phyloP scores from a whole-genome alignment of 2,888 invertebrate species.

The Acrocyrtus sp. region DNA sequence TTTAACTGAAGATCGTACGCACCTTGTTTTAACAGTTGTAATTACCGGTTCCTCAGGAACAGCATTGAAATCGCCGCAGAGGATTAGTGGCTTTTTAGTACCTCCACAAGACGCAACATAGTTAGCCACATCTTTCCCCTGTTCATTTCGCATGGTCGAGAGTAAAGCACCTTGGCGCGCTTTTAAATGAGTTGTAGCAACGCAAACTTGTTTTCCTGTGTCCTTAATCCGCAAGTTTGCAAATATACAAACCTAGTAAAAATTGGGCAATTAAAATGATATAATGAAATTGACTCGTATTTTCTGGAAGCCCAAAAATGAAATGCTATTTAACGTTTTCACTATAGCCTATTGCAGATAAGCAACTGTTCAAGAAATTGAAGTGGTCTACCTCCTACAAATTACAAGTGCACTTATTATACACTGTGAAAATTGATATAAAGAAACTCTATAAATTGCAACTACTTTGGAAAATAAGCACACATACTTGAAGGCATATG shows the following conservation, averaged over 20 bases:
- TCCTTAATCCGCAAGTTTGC: conserved; percentile 70
- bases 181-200: conserved; percentile 80
- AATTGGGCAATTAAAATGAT: conserved; percentile 12
- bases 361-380: conserved; percentile 73
- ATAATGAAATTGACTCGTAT: no score
- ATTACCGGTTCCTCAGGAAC: conserved; percentile 79
- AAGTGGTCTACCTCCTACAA: conserved; percentile 80
- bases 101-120: conserved; percentile 62
- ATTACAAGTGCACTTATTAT: no score
- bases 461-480: neutral
- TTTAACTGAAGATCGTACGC: neutral
- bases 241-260: conserved; percentile 72
- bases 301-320: neutral
- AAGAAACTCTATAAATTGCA: no score
- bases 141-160: conserved; percentile 76
- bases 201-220: conserved; percentile 73
- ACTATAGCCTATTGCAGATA: conserved; percentile 76
- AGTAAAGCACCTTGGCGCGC: conserved; percentile 76
- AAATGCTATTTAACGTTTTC: neutral
- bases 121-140: conserved; percentile 72
- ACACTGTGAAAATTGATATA: no score
- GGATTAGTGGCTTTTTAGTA: conserved; percentile 71
- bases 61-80: conserved; percentile 83
- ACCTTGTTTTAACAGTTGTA: conserved; percentile 69
- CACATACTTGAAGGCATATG: conserved; percentile 75